Base-by-base conservation (phyloP, 2,888 invertebrate species). In the Dimorphilus gyrociliatus region DNA sequence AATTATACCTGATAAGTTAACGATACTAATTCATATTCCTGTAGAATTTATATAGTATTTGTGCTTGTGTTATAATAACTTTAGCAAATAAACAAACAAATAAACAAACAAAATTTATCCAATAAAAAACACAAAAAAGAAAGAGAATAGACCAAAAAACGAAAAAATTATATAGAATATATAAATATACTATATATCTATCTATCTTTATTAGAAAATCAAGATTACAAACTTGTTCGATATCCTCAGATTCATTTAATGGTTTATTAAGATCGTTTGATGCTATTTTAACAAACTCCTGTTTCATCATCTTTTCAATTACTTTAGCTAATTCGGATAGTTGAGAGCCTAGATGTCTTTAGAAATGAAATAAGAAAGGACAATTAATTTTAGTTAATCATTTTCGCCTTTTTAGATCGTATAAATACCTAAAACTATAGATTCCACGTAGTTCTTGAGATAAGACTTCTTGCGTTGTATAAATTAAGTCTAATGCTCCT, bases 271-370 rank as follows among this genome's bases (percentile, higher is more conserved):
- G 69, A 63, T 94, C 92, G 12, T 78, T 73, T 3, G 86, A 81
- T 30, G 86, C 76, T 60, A 85, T 82, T 45, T 81, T 73, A 51
- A 81, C 78, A 60, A 94, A 90, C 63, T 97, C 97, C 32, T 82
- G 81, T 38, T 78, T 78, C 45, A 97, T 71, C 86, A 97, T 88
- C 66, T 85, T 86, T 54, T 90, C 88, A 45, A 97, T 92, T 14
- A 92, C 70, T 53, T 81, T 76, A 51, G 85, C 80, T 76, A 94
- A 81, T 69, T 97, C 97, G 37, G 77, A 78, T 30, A 97, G 69
- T 63, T 97, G 94, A 34, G 86, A 84, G 34, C 88, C 81, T 37
- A 97, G 68, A 67, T 97, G 88, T 46, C 92, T 76, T 57, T 18
- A 53, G n/a, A 29, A 36, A 13, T 15, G 18, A 23, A 17, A n/a